Evolutionary conservation across 2,113 vertebrate species (phyloP).

Genomic region (Ivindomyrus marchei): DNA sequence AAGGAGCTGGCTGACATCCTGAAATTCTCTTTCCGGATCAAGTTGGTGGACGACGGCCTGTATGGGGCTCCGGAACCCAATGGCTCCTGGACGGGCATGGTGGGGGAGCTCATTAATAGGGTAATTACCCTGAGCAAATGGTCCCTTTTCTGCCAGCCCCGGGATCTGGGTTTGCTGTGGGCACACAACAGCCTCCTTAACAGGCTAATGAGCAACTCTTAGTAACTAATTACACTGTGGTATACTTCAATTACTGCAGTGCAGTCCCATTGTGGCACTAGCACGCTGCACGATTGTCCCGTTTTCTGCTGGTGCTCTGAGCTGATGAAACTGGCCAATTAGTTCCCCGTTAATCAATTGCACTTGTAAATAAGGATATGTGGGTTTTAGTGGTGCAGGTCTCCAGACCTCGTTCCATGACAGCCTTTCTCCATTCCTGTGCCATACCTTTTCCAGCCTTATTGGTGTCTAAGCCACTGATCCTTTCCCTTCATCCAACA

Average conservation of each 20-base stretch:
- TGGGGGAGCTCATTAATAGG: conserved; percentile 86
- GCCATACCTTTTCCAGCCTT: neutral
- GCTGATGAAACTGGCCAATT: conserved; percentile 49
- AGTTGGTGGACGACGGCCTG: conserved; percentile 79
- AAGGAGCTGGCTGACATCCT: conserved; percentile 73
- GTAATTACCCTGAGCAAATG: conserved; percentile 48
- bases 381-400: conserved; percentile 31
- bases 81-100: conserved; percentile 90
- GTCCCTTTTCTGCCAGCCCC: conserved; percentile 7
- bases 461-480: conserved; percentile 11
- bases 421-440: neutral
- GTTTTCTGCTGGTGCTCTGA: conserved; percentile 18
- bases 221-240: conserved; percentile 42
- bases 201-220: conserved; percentile 44
- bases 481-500: conserved; percentile 35
- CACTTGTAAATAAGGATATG: conserved; percentile 44
- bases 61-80: conserved; percentile 83
- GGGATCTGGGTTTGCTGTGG: conserved; percentile 13
- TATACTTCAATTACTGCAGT: conserved; percentile 39
- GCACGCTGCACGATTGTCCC: neutral
- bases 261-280: conserved; percentile 20
- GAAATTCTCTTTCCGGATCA: conserved; percentile 79
- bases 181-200: conserved; percentile 28
- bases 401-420: conserved; percentile 4
- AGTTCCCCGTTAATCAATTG: conserved; percentile 54